phyloP scores from a whole-genome alignment of 2,113 vertebrate genomes.

The Tetrao urogallus region DNA sequence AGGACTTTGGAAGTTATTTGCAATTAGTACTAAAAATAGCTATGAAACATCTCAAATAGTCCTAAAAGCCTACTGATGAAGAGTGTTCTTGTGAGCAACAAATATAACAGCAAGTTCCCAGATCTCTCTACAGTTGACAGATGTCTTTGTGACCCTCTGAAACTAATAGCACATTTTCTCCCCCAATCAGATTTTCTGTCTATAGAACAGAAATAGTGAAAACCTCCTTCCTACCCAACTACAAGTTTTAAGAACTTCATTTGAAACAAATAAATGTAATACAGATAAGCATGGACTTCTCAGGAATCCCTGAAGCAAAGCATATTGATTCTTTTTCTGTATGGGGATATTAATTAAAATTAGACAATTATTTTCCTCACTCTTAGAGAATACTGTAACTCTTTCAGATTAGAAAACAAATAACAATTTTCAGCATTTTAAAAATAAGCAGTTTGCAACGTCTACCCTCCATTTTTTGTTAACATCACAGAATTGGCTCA shows the following conservation, averaged over 20 bases:
- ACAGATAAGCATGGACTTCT: accelerated
- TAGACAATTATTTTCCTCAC: not conserved
- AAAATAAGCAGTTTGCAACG: not conserved
- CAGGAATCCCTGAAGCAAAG: accelerated
- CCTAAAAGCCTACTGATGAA: not conserved
- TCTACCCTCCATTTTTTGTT: not conserved
- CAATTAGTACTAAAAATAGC: constrained; percentile 47
- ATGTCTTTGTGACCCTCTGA: not conserved
- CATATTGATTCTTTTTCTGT: not conserved
- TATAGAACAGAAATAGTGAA: not conserved
- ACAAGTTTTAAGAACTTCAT: not conserved
- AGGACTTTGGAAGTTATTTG: constrained; percentile 32
- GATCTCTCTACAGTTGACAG: not conserved
- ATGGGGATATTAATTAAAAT: not conserved
- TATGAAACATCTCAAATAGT: not conserved
- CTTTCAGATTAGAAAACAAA: not conserved
- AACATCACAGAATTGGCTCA: not conserved
- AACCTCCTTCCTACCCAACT: not conserved
- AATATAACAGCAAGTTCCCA: not conserved
- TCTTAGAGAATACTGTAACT: not conserved
- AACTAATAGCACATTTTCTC: not conserved
- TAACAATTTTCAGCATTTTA: not conserved
- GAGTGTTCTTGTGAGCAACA: not conserved
- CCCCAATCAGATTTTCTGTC: not conserved
- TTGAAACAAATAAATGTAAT: not conserved